phyloP scores from a whole-genome alignment of 1,140 invertebrate genomes.

The Eumaeus atala region DNA sequence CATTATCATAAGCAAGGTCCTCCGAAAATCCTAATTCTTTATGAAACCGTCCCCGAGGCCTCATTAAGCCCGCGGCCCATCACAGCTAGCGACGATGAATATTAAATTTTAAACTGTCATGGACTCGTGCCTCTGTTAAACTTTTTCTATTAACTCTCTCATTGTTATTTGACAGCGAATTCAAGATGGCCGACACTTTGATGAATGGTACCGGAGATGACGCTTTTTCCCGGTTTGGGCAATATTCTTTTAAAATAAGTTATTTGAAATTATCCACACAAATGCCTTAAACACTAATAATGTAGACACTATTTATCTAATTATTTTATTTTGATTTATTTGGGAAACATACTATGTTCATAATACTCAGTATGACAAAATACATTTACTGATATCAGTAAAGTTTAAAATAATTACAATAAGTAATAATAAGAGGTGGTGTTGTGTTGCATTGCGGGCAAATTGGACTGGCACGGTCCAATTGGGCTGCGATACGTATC shows the following conservation, averaged over 20 bases:
- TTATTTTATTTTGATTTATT: too few relatives aligned
- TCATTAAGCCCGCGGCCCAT: conserved; percentile 26
- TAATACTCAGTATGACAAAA: too few relatives aligned
- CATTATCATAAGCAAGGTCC: neutral
- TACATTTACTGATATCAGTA: too few relatives aligned
- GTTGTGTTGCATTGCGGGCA: too few relatives aligned
- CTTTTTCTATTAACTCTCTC: conserved; percentile 69
- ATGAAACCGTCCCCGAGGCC: conserved; percentile 1
- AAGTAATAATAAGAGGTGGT: too few relatives aligned
- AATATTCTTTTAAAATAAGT: conserved; percentile 1
- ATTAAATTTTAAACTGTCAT: conserved; percentile 60
- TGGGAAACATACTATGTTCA: too few relatives aligned
- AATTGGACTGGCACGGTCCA: too few relatives aligned
- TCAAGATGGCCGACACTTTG: conserved; percentile 55
- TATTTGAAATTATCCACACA: neutral
- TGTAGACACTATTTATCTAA: too few relatives aligned
- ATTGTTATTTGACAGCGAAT: conserved; percentile 59
- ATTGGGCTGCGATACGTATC: too few relatives aligned
- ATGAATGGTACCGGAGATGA: conserved; percentile 36
- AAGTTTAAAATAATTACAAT: too few relatives aligned
- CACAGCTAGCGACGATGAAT: conserved; percentile 29
- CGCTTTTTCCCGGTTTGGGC: conserved; percentile 11
- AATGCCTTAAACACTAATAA: neutral
- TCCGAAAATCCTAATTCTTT: conserved; percentile 2
- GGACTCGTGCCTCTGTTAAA: conserved; percentile 44